Base-by-base conservation (phyloP, 2,888 invertebrate genomes). In the Opisthograptis luteolata region DNA sequence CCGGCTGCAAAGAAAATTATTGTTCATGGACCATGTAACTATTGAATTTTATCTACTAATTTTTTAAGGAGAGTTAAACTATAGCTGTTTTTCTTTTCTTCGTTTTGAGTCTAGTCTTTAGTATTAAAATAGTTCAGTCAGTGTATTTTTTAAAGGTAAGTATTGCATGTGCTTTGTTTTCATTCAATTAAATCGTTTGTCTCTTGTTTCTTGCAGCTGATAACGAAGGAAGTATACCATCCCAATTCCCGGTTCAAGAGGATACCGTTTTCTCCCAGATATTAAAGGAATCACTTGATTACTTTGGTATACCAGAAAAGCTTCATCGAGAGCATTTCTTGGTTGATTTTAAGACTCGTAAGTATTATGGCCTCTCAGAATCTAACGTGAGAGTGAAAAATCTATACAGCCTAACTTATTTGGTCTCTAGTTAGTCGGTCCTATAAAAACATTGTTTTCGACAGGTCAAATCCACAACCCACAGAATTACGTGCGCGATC, bases 1-100 rank as follows among this genome's bases (percentile, higher is more conserved):
- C 99, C 99, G 0, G 98, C 99, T 0, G 99, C 99, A 0, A 99
- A 99, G 86, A 99, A 99, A 86, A 98, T 99, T 59, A 96, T 99
- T 47, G 98, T 99, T 1, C 98, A 99, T 81, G 99, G 98, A 79
- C 95, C 92, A 77, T 83, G 80, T 85, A 66, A 76, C 75, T 58
- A 31, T 17, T 7, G 28, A n/a, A n/a, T n/a, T n/a, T n/a, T n/a
- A n/a, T n/a, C n/a, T n/a, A n/a, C n/a, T n/a, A n/a, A n/a, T n/a
- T n/a, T n/a, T n/a, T n/a, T n/a, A n/a, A 20, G 2, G 20, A 20
- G 20, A 2, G 2, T 4, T 20, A 20, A 4, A 20, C n/a, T n/a
- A n/a, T n/a, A n/a, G n/a, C n/a, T n/a, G n/a, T n/a, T n/a, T n/a
- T n/a, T n/a, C n/a, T n/a, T n/a, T n/a, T n/a, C n/a, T n/a, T n/a